Base-by-base conservation (phyloP, 2,797 vertebrate genomes). In the Paramormyrops hopkinsi region DNA sequence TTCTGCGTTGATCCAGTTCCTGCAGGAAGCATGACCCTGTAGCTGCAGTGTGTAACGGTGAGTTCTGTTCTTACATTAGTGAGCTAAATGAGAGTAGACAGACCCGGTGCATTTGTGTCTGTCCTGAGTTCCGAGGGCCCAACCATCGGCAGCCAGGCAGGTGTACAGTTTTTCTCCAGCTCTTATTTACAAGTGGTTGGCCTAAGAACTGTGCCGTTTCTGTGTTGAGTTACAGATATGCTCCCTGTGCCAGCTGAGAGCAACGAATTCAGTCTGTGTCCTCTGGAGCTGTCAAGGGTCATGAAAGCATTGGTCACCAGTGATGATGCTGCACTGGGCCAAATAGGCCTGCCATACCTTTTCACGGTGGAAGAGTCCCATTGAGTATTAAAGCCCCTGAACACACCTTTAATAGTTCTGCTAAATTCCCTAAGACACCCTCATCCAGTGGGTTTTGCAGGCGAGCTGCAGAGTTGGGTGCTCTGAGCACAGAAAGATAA, bases 321-420 rank as follows among this genome's bases (percentile, higher is more conserved):
- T n/a, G 53, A 54, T 89, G 19, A 50, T 50, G 79, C 89, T 89
- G 87, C 73, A 53, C 89, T 88, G 85, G 65, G 56, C 82, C 90
- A 14, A 37, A 73, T 91, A 92, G 88, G 90, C 83, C 90, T 87
- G 86, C 91, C 89, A 93, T 93, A 89, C 91, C 92, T 93, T 91
- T 92, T 90, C 65, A 37, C 4, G 4, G 29, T 73, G 65, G 65
- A 73, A 37, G 48, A 88, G 62, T 73, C 51, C 53, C 51, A 88
- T 88, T 89, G 89, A 89, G 88, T 65, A 89, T 65, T 86, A 82
- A 56, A 88, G 62, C 37, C 84, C 46, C 88, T 44, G 56, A 88
- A 65, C 25, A 53, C 62, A 54, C 87, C 54, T 87, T n/a, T 87
- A 85, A 86, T 84, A 62, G 59, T 53, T 86, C 33, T 29, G 59